Conservation (phyloP, 2,113 vertebrate species). For the Candoia aspera region DNA sequence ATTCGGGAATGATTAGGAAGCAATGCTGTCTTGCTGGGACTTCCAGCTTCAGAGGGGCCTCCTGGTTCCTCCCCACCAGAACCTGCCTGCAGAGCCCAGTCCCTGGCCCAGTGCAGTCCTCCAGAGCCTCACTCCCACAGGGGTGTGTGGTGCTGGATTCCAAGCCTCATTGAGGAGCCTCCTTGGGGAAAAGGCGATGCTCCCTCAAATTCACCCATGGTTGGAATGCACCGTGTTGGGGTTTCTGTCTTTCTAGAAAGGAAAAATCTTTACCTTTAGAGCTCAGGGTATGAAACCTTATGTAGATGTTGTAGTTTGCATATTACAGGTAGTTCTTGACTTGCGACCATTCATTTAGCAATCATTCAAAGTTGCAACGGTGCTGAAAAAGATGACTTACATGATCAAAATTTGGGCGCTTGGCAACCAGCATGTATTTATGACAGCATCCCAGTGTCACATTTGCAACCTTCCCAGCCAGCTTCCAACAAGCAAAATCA, state of each 20-base stretch:
- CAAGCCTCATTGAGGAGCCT: background rate
- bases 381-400: too few relatives aligned
- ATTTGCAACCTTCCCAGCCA: too few relatives aligned
- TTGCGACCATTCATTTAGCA: too few relatives aligned
- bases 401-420: too few relatives aligned
- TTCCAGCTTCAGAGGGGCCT: conserved; percentile 43
- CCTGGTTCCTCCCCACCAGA: background rate
- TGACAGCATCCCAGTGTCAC: too few relatives aligned
- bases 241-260: background rate
- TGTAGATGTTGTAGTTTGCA: background rate
- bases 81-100: background rate
- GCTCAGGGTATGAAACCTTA: background rate
- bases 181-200: background rate
- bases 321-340: background rate
- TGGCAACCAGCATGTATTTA: too few relatives aligned
- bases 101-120: background rate
- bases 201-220: background rate
- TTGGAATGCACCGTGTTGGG: background rate
- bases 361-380: too few relatives aligned
- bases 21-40: conserved; percentile 59
- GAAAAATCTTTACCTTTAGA: background rate
- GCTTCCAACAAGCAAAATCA: too few relatives aligned
- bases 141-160: background rate
- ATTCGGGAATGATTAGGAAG: conserved; percentile 63
- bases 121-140: too few relatives aligned